phyloP scores from a whole-genome alignment of 1,140 invertebrate species.

The Chelonus insularis region DNA sequence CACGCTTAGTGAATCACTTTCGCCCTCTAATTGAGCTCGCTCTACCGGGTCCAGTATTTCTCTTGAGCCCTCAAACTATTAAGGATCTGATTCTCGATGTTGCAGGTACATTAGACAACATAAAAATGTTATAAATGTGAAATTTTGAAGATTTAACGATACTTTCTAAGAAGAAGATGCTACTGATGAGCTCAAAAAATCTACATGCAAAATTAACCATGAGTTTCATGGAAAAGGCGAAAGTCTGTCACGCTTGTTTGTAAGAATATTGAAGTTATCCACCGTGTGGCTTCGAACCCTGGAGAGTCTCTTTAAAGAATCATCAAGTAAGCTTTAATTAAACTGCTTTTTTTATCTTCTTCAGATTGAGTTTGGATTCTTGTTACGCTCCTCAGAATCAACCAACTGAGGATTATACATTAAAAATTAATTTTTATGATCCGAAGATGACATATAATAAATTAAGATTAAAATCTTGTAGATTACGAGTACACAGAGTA shows the following conservation, averaged over 20 bases:
- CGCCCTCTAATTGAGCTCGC: constrained; percentile 19
- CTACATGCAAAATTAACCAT: constrained; percentile 11
- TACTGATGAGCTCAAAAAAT: not conserved
- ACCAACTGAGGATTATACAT: too few species aligned
- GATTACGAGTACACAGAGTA: constrained; percentile 2
- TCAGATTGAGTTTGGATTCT: too few species aligned
- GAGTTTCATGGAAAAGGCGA: constrained; percentile 23
- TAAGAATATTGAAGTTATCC: constrained; percentile 3
- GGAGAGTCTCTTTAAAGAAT: not conserved
- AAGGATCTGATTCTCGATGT: too few species aligned
- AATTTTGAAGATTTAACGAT: not conserved
- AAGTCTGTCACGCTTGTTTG: constrained; percentile 18
- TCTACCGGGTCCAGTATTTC: constrained; percentile 2
- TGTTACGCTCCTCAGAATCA: too few species aligned
- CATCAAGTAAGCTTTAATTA: too few species aligned
- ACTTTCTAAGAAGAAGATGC: constrained; percentile 8
- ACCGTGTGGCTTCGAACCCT: not conserved
- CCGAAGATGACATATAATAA: not conserved
- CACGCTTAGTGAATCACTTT: constrained; percentile 20
- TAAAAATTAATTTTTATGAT: too few species aligned
- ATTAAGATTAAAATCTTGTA: not conserved
- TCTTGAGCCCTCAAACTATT: too few species aligned
- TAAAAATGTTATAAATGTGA: constrained; percentile 2
- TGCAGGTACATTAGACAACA: not conserved
- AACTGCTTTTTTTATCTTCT: too few species aligned